phyloP scores from a whole-genome alignment of 1,140 invertebrate species.

The Diachasma alloeum region DNA sequence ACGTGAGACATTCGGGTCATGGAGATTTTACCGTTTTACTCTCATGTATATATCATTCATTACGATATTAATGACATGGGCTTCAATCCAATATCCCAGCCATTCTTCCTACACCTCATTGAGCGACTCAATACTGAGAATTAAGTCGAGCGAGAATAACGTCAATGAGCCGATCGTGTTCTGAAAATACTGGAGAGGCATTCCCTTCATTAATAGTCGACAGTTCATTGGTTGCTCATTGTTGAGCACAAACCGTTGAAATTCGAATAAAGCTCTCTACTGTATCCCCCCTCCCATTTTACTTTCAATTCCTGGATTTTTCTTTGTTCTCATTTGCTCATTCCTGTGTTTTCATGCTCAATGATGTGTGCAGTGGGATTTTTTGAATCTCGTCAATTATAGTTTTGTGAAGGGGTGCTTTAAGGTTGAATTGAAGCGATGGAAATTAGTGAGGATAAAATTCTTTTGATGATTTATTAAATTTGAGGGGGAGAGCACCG shows the following conservation, averaged over 20 bases:
- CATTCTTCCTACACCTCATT: background rate
- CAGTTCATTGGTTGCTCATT: constrained; percentile 14
- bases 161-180: background rate
- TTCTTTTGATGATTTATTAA: too few species aligned
- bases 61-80: background rate
- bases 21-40: background rate
- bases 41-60: background rate
- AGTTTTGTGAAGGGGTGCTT: background rate
- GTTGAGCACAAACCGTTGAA: background rate
- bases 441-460: background rate
- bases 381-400: background rate
- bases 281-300: background rate
- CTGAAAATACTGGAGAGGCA: background rate
- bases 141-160: background rate
- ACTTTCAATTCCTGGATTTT: background rate
- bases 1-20: constrained; percentile 8
- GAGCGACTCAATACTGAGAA: background rate
- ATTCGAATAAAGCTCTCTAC: background rate
- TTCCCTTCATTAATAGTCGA: constrained; percentile 1
- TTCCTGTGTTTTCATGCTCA: background rate
- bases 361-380: background rate
- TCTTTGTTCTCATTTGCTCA: background rate
- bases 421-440: background rate
- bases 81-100: background rate
- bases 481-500: too few species aligned